Percentiles rank a stretch among this genome's conserved stretches.
phyloP scores from a whole-genome alignment of 2,113 vertebrate genomes.

The Scomber scombrus region DNA sequence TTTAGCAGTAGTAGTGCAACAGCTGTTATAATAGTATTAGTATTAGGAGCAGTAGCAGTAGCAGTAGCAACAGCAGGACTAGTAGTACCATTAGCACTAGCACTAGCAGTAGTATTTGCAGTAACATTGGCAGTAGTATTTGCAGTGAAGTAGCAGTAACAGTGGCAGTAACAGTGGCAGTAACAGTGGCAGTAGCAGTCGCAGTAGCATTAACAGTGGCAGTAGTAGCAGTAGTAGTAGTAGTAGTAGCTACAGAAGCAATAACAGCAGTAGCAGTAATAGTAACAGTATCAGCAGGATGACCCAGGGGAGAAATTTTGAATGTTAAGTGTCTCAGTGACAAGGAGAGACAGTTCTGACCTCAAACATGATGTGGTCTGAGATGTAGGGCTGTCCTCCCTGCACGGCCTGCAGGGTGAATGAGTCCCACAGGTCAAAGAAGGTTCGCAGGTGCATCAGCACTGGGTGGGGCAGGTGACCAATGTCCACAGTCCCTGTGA shows the following conservation, averaged over 20 bases:
- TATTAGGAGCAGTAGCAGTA: background rate
- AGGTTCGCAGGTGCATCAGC: conserved; percentile 91
- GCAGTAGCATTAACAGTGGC: background rate
- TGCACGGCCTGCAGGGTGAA: conserved; percentile 89
- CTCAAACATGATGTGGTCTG: conserved; percentile 88
- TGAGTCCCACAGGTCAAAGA: conserved; percentile 93
- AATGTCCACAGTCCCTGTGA: conserved; percentile 90
- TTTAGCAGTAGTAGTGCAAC: no score
- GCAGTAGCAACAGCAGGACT: no score
- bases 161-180: no score
- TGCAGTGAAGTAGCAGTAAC: background rate
- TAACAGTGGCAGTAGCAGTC: background rate
- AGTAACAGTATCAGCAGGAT: no score
- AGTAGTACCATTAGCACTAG: background rate
- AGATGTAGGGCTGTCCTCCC: conserved; percentile 87
- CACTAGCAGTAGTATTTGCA: background rate
- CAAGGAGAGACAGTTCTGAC: conserved; percentile 54
- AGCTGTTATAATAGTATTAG: background rate
- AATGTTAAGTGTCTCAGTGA: background rate
- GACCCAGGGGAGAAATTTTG: background rate
- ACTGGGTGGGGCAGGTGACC: conserved; percentile 91
- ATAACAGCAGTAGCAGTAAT: no score
- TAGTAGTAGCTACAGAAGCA: background rate
- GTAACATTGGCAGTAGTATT: background rate
- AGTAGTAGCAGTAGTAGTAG: background rate